A percentile compares a stretch with the other conserved stretches of the same genome.
phyloP scores from a whole-genome alignment of 2,888 invertebrate genomes.

The Acrobasis repandana region DNA sequence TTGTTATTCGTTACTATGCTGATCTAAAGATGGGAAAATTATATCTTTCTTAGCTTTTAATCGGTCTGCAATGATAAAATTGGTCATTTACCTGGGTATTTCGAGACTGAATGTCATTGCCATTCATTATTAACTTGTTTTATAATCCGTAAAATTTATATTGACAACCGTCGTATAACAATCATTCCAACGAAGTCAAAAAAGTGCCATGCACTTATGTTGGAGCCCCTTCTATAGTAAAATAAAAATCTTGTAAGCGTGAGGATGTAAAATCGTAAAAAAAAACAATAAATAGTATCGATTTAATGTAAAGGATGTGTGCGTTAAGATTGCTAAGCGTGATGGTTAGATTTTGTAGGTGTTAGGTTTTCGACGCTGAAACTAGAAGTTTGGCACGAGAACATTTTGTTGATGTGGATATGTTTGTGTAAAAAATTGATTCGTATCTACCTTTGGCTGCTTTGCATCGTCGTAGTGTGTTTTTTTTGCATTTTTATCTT shows the following conservation, averaged over 20 bases:
- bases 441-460: background rate
- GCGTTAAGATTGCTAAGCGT: conserved; percentile 6
- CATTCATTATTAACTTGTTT: background rate
- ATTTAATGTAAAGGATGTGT: conserved; percentile 11
- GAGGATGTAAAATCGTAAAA: conserved; percentile 18
- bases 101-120: background rate
- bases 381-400: conserved; percentile 9
- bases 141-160: too few species aligned
- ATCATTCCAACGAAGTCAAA: background rate
- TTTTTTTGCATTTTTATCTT: conserved; percentile 9
- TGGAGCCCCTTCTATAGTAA: background rate
- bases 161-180: background rate
- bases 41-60: background rate
- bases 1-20: background rate
- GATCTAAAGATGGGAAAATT: background rate
- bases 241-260: conserved; percentile 10
- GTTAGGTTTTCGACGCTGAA: conserved; percentile 9
- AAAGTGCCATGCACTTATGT: background rate
- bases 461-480: background rate
- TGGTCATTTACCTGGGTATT: conserved; percentile 6
- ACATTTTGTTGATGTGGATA: background rate
- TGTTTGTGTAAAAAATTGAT: conserved; percentile 12
- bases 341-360: conserved; percentile 12
- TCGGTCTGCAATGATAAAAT: conserved; percentile 6
- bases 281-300: conserved; percentile 10